These are phyloP conservation scores for Zapornia atra DNA, from an alignment of 2,113 vertebrate species.

Conservation along the genomic window DNA sequence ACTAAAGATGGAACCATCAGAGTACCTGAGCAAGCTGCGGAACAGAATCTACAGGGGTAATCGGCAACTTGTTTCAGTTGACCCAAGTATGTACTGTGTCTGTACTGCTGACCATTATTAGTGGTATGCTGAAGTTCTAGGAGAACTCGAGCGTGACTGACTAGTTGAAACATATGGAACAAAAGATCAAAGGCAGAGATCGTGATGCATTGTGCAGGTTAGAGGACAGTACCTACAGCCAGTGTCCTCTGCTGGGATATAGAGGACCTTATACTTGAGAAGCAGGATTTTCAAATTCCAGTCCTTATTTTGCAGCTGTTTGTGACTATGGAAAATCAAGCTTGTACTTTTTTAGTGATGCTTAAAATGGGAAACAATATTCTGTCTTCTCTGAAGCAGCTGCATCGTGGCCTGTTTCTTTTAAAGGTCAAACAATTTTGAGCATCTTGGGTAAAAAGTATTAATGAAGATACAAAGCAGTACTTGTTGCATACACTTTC, in stretches of 20 bases:
- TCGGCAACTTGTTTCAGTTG: conserved; percentile 60
- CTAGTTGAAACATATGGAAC: background rate
- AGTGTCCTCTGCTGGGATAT: background rate
- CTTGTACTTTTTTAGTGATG: background rate
- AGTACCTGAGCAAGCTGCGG: conserved; percentile 15
- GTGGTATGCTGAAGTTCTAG: background rate
- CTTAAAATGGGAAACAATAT: background rate
- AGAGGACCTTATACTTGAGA: background rate
- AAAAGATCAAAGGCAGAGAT: background rate
- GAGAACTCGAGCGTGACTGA: background rate
- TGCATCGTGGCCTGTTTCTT: background rate
- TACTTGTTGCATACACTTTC: background rate
- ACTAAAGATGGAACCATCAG: background rate
- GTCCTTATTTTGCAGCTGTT: background rate
- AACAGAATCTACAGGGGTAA: conserved; percentile 61
- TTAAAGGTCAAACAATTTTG: background rate
- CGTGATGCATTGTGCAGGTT: background rate
- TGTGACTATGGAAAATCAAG: background rate
- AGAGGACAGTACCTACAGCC: background rate
- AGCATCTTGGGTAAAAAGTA: background rate
- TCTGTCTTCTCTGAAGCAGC: background rate
- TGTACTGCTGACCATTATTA: background rate
- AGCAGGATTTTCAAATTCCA: background rate
- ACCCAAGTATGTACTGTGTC: conserved; percentile 76
- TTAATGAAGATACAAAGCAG: background rate